Evolutionary conservation across 2,113 vertebrate species (phyloP).

Genomic region (Bolborhynchus lineola): DNA sequence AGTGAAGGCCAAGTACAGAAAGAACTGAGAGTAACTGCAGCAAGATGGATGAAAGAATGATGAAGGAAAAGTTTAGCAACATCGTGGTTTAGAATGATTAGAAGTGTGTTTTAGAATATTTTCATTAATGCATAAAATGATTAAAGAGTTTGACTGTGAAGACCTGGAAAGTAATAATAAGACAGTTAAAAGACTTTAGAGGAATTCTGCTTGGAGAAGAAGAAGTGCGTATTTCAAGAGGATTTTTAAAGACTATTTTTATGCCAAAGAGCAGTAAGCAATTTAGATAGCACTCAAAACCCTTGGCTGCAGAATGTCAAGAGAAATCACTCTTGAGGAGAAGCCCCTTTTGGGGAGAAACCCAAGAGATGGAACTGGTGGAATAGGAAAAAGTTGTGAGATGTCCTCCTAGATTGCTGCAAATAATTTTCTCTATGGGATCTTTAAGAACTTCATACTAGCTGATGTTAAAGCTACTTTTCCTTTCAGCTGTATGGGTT

Average conservation of each 20-base stretch:
- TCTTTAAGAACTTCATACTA: neutral
- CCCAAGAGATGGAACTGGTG: neutral
- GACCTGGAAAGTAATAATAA: neutral
- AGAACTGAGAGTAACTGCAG: neutral
- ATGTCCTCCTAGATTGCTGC: neutral
- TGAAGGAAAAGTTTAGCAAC: neutral
- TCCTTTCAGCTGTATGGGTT: neutral
- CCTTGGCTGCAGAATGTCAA: neutral
- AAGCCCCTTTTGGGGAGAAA: neutral
- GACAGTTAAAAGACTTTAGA: neutral
- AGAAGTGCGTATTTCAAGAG: neutral
- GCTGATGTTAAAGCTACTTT: neutral
- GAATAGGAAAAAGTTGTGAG: neutral
- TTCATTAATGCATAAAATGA: neutral
- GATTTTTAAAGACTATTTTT: neutral
- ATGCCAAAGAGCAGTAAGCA: neutral
- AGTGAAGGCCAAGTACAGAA: neutral
- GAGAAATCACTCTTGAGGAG: neutral
- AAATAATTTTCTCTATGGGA: neutral
- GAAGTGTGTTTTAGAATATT: neutral
- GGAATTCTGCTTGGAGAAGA: neutral
- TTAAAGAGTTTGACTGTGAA: neutral
- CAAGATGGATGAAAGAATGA: neutral
- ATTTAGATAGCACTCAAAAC: neutral
- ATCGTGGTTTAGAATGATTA: neutral